A percentile compares a stretch with the other conserved stretches of the same genome.
Conservation (phyloP, 1,140 invertebrate species). For the Drosophila takahashii region DNA sequence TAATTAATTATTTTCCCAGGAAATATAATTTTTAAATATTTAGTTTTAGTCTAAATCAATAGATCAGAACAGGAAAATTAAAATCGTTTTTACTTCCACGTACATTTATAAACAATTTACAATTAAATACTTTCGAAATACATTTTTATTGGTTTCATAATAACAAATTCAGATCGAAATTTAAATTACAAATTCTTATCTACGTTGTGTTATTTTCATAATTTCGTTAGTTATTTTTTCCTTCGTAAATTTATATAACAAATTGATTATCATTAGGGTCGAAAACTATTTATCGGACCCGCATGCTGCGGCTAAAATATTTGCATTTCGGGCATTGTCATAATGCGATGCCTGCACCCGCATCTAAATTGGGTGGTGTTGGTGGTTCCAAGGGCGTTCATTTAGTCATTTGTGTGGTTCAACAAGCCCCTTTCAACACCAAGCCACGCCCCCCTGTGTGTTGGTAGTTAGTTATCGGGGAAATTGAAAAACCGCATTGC, state of each 20-base stretch:
- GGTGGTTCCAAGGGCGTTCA: conserved; percentile 49
- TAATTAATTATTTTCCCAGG: neutral
- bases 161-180: neutral
- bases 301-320: conserved; percentile 39
- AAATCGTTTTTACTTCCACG: too few species aligned
- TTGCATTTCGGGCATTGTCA: conserved; percentile 55
- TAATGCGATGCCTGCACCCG: conserved; percentile 48
- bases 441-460: conserved; percentile 14
- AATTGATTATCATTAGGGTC: conserved; percentile 50
- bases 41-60: too few species aligned
- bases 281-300: conserved; percentile 31
- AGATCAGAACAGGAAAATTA: too few species aligned
- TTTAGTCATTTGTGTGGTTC: conserved; percentile 66
- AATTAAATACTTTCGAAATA: neutral
- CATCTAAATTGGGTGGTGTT: conserved; percentile 27
- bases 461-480: conserved; percentile 43
- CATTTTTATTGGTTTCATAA: too few species aligned
- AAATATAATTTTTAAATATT: too few species aligned
- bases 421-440: conserved; percentile 12
- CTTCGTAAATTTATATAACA: conserved; percentile 41
- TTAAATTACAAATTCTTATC: conserved; percentile 18
- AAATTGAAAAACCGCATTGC: conserved; percentile 57
- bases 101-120: too few species aligned
- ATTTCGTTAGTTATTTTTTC: conserved; percentile 9
- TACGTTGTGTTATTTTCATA: conserved; percentile 10